phyloP scores from a whole-genome alignment of 1,140 invertebrate species.

The Drosophila elegans region DNA sequence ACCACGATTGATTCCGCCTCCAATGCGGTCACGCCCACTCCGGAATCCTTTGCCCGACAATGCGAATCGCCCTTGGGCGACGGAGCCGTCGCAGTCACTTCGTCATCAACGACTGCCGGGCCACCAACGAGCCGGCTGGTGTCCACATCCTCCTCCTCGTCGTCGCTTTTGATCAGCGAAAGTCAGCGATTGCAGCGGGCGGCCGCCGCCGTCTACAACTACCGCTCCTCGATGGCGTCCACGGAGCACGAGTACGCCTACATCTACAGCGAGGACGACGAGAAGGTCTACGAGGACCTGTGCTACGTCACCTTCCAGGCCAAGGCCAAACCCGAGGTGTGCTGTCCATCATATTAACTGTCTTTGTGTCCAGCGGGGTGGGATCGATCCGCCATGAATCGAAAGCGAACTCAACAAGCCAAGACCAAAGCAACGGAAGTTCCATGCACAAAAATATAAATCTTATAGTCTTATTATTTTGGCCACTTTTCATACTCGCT shows the following conservation, averaged over 20 bases:
- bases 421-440: not conserved
- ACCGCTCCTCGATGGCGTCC: constrained; percentile 65
- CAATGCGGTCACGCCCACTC: constrained; percentile 49
- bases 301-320: constrained; percentile 93
- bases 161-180: constrained; percentile 59
- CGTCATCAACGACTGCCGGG: constrained; percentile 1
- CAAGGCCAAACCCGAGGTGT: constrained; percentile 87
- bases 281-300: constrained; percentile 94
- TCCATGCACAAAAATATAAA: not conserved
- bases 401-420: not conserved
- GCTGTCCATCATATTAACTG: constrained; percentile 44
- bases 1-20: constrained; percentile 2
- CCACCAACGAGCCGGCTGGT: constrained; percentile 16
- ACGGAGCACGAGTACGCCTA: constrained; percentile 77
- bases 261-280: constrained; percentile 87
- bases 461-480: too few species aligned
- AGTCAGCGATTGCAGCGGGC: constrained; percentile 69
- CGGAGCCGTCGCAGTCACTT: not conserved
- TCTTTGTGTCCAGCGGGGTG: constrained; percentile 26
- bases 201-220: constrained; percentile 77
- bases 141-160: constrained; percentile 39
- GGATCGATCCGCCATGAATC: not conserved
- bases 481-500: too few species aligned
- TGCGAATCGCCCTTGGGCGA: not conserved
- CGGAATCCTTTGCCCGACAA: constrained; percentile 33